Conservation (phyloP, 2,113 vertebrate genomes). For the Leucosticte australis region DNA sequence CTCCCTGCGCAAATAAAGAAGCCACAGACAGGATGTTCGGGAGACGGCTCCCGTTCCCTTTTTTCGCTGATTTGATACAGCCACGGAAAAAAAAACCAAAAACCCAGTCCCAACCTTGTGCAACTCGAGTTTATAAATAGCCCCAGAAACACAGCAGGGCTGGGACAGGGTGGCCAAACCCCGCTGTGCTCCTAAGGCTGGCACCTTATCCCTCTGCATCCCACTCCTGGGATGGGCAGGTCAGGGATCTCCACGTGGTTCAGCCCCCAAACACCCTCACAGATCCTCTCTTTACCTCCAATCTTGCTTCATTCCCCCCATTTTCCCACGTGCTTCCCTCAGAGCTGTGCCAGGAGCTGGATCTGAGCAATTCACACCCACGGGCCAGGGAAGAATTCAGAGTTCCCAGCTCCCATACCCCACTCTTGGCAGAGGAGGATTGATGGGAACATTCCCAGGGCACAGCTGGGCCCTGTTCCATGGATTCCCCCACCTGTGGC, state of each 20-base stretch:
- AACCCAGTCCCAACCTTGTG: not conserved
- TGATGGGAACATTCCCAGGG: not conserved
- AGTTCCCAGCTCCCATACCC: not conserved
- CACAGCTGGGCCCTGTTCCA: not conserved
- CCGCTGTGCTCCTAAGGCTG: fast-evolving
- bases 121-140: not conserved
- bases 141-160: not conserved
- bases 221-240: not conserved
- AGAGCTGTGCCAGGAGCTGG: not conserved
- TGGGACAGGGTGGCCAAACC: not conserved
- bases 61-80: not conserved
- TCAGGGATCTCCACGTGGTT: not conserved
- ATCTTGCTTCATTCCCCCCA: fast-evolving
- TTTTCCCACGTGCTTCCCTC: not conserved
- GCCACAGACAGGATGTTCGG: not conserved
- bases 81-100: not conserved
- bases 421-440: not conserved
- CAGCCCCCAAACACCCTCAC: not conserved
- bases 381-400: fast-evolving
- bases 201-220: fast-evolving
- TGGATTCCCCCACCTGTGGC: not conserved
- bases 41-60: not conserved
- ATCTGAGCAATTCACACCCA: fast-evolving
- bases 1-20: not conserved
- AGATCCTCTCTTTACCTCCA: not conserved